Base-by-base conservation (phyloP, 1,140 invertebrate species). In the Drosophila pseudoananassae region DNA sequence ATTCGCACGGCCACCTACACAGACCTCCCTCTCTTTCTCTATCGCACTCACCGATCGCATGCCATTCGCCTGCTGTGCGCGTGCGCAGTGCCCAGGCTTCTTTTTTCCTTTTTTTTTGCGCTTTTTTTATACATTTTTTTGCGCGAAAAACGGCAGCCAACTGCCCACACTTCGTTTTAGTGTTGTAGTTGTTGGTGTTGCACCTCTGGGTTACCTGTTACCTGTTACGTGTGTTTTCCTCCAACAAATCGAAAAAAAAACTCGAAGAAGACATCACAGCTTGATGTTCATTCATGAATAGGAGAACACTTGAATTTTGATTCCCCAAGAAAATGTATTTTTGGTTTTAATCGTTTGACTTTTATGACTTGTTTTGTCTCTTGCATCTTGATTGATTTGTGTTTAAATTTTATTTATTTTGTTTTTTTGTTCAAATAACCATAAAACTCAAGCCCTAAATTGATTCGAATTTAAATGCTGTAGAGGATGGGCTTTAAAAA, bases 91-190 rank as follows among this genome's bases (percentile, higher is more conserved):
- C 75, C 66, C 52, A 36, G 74, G 57, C 77, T 64, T 64, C 47
- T 45, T 20, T 29, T 78, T 59, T 23, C 29, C 15, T 53, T 51
- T 47, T 59, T 55, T 59, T 45, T 51, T 52, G 14, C 55, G 43
- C 10, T 50, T 33, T 59, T 43, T 46, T 56, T 8, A 7, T 55
- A 55, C 56, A 31, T 64, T 83, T n/a, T 14, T 60, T 57, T 65
- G 59, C 81, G 77, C 77, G 77, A 87, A 81, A 81, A 85, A 87
- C 82, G 57, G 81, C 81, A 85, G 81, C 78, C 82, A 74, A 87
- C 81, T 85, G 81, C 81, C 81, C 82, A 85, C 77, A 85, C 77
- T 71, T 79, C n/a, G n/a, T n/a, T n/a, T n/a, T n/a, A n/a, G n/a
- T n/a, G n/a, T n/a, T n/a, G n/a, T n/a, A n/a, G n/a, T n/a, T 53